These are phyloP conservation scores for Philereme transversata DNA, from an alignment of 2,888 invertebrate species.

Conservation along the genomic window DNA sequence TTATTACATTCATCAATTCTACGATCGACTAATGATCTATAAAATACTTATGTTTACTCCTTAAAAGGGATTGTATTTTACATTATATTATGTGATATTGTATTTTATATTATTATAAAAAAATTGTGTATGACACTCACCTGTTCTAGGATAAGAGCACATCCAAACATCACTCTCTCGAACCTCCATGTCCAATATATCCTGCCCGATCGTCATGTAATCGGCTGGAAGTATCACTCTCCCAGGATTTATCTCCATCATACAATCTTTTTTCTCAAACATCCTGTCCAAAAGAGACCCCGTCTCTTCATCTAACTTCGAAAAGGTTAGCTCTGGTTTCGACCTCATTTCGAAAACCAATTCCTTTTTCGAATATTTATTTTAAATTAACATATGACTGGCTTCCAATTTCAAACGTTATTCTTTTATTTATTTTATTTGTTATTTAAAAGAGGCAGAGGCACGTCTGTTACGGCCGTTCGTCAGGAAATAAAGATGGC, in stretches of 20 bases:
- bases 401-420: slow-evolving; percentile 15
- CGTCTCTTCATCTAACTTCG: slow-evolving; percentile 84
- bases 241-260: slow-evolving; percentile 89
- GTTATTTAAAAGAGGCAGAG: slow-evolving; percentile 17
- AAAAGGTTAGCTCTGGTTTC: slow-evolving; percentile 75
- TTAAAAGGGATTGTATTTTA: too few relatives aligned
- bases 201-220: slow-evolving; percentile 87
- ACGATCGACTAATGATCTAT: too few relatives aligned
- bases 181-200: slow-evolving; percentile 88
- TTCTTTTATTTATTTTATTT: slow-evolving; percentile 15
- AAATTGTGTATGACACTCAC: slow-evolving; percentile 70
- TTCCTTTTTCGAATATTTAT: slow-evolving; percentile 17
- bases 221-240: slow-evolving; percentile 87
- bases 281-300: slow-evolving; percentile 86
- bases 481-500: slow-evolving; percentile 25
- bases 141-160: slow-evolving; percentile 94
- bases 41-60: too few relatives aligned
- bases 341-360: slow-evolving; percentile 59
- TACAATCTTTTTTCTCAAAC: slow-evolving; percentile 87
- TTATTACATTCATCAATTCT: too few relatives aligned
- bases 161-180: slow-evolving; percentile 92
- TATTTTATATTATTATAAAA: too few relatives aligned
- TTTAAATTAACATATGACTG: slow-evolving; percentile 15
- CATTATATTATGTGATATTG: too few relatives aligned
- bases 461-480: slow-evolving; percentile 30